Base-by-base conservation (phyloP, 2,888 invertebrate species). In the Uropetala carovei region DNA sequence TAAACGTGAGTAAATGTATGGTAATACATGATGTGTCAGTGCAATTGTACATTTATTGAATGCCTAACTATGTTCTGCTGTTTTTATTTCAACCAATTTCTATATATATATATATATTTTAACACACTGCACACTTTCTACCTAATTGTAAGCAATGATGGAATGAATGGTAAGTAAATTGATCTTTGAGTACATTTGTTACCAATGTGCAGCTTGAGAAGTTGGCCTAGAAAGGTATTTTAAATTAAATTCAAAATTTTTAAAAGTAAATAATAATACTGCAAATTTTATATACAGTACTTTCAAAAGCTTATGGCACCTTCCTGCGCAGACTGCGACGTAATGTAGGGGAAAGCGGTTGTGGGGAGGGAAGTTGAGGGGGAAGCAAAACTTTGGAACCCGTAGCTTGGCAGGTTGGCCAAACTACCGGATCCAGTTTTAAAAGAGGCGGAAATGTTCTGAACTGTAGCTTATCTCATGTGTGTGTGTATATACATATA, bases 21-120 rank as follows among this genome's bases (percentile, higher is more conserved):
- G 89, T 89, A 89, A 89, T 89, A 89, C 43, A 89, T 43, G 43
- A 89, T 89, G 64, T 89, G 89, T 89, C 89, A 89, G 43, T 89
- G 89, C 89, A 89, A n/a, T 43, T 64, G 89, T 89, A 84, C 59
- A 18, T 89, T 86, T 89, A 68, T 89, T 68, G 16, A 89, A n/a
- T 43, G 10, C 22, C 64, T 64, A 30, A 2, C 11, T 59, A 89
- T n/a, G n/a, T 68, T 13, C n/a, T 18, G 43, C 56, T 64, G 14
- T 11, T 43, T 68, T 14, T n/a, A 82, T 27, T 18, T 14, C 56
- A 57, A 57, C n/a, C 9, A 43, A 13, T 64, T 59, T 30, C 27
- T 86, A 59, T 60, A 59, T 59, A 22, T 59, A 86, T 86, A 30
- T 5, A 30, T 86, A 30, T 27, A 59, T 86, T 27, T 60, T 14